Conservation (phyloP, 1,140 invertebrate species). For the Drosophila repleta region DNA sequence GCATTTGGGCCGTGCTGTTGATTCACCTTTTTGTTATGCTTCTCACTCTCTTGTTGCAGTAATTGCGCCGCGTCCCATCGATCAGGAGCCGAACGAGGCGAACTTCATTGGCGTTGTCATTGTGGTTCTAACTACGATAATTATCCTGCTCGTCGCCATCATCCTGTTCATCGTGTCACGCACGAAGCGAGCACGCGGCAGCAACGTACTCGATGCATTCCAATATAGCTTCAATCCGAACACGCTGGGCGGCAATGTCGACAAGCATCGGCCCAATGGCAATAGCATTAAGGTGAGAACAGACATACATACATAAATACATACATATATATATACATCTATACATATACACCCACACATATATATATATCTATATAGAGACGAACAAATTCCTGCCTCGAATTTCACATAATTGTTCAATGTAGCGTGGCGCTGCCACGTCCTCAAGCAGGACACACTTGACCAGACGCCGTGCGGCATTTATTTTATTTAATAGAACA, state of each 20-base stretch:
- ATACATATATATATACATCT: not conserved
- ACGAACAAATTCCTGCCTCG: slow-evolving; percentile 58
- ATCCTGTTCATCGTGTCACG: slow-evolving; percentile 90
- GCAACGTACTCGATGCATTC: slow-evolving; percentile 84
- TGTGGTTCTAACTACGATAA: slow-evolving; percentile 90
- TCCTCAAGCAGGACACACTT: slow-evolving; percentile 51
- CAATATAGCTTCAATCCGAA: slow-evolving; percentile 84
- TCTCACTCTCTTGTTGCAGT: slow-evolving; percentile 60
- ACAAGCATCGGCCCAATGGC: slow-evolving; percentile 82
- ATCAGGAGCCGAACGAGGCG: slow-evolving; percentile 86
- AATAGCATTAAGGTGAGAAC: slow-evolving; percentile 85
- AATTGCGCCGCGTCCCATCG: slow-evolving; percentile 83
- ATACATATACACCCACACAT: not conserved
- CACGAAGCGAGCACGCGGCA: slow-evolving; percentile 87
- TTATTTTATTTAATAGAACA: slow-evolving; percentile 77
- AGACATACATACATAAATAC: slow-evolving; percentile 2
- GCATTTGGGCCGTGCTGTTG: slow-evolving; percentile 40
- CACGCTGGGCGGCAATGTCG: slow-evolving; percentile 84
- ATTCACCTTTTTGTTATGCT: slow-evolving; percentile 51
- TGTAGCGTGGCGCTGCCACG: slow-evolving; percentile 78
- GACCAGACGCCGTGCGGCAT: slow-evolving; percentile 54
- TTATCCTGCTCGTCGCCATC: slow-evolving; percentile 88
- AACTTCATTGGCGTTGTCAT: slow-evolving; percentile 90
- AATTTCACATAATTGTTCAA: slow-evolving; percentile 79
- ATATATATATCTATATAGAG: not conserved